Evolutionary conservation across 2,797 vertebrate genomes (phyloP).

Genomic region (Hemitrygon akajei): DNA sequence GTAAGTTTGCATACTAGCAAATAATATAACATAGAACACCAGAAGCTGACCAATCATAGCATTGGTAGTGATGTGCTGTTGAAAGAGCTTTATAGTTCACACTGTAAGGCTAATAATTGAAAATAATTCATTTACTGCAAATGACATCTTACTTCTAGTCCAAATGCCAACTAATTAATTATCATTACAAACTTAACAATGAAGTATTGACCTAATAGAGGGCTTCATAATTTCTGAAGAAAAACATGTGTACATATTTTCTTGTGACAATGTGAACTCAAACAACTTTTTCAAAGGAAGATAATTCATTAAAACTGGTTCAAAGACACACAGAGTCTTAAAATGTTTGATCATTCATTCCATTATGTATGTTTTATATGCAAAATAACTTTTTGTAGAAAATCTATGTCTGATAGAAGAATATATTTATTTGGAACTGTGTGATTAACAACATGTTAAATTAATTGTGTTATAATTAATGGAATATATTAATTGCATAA

Average conservation of each 20-base stretch:
- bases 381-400: neutral
- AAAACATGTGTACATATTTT: neutral
- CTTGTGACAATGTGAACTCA: neutral
- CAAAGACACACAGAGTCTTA: neutral
- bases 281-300: neutral
- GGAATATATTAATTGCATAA: neutral
- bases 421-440: neutral
- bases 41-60: neutral
- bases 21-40: no score
- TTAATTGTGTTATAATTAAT: neutral
- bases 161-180: slow-evolving; percentile 35
- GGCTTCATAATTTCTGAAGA: neutral
- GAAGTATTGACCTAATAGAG: neutral
- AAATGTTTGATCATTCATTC: neutral
- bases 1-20: neutral
- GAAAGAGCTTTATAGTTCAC: slow-evolving; percentile 16
- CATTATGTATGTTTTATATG: neutral
- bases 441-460: neutral
- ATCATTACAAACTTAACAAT: neutral
- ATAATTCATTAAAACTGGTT: neutral
- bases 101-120: neutral
- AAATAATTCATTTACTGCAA: slow-evolving; percentile 17
- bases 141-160: slow-evolving; percentile 22
- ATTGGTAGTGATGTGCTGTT: neutral
- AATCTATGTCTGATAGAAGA: neutral